Percentiles rank a stretch among this genome's conserved stretches.
Conservation (phyloP, 64 coral and sea anemone genomes). For the Orbicella faveolata region DNA sequence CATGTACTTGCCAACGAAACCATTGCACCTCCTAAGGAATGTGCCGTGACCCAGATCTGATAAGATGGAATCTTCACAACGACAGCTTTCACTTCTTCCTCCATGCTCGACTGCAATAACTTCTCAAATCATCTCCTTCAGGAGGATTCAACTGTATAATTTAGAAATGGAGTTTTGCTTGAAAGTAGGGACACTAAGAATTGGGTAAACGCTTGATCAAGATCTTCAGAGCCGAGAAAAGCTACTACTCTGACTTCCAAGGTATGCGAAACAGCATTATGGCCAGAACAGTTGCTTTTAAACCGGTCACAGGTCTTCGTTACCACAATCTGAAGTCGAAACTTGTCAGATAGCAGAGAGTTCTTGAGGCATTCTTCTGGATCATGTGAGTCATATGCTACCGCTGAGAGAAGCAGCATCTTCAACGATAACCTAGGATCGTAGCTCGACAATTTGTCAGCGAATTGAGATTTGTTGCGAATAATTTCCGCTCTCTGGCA, state of each 20-base stretch:
- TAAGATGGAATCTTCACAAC: slow-evolving; percentile 18
- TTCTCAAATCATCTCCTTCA: slow-evolving; percentile 12
- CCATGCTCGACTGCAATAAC: not conserved
- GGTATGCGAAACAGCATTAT: slow-evolving; percentile 44
- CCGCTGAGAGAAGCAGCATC: slow-evolving; percentile 36
- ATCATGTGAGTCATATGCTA: slow-evolving; percentile 1
- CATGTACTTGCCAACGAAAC: slow-evolving; percentile 60
- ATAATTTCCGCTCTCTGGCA: too few species aligned
- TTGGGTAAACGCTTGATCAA: not conserved
- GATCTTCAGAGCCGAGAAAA: slow-evolving; percentile 43
- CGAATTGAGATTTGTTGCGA: too few species aligned
- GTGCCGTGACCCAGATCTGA: slow-evolving; percentile 65
- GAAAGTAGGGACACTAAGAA: not conserved
- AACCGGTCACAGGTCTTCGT: slow-evolving; percentile 15
- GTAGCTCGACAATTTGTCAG: not conserved
- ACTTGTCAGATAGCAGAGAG: slow-evolving; percentile 10
- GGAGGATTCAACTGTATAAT: slow-evolving; percentile 22
- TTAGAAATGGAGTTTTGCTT: not conserved
- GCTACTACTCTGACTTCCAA: slow-evolving; percentile 22
- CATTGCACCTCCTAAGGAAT: slow-evolving; percentile 68
- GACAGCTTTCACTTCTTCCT: slow-evolving; percentile 10
- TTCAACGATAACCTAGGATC: slow-evolving; percentile 37
- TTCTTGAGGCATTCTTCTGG: slow-evolving; percentile 31
- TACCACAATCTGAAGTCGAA: slow-evolving; percentile 28
- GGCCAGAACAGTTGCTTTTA: slow-evolving; percentile 23